Evolutionary conservation across 2,888 invertebrate genomes (phyloP).

Genomic region (Dioctria linearis): DNA sequence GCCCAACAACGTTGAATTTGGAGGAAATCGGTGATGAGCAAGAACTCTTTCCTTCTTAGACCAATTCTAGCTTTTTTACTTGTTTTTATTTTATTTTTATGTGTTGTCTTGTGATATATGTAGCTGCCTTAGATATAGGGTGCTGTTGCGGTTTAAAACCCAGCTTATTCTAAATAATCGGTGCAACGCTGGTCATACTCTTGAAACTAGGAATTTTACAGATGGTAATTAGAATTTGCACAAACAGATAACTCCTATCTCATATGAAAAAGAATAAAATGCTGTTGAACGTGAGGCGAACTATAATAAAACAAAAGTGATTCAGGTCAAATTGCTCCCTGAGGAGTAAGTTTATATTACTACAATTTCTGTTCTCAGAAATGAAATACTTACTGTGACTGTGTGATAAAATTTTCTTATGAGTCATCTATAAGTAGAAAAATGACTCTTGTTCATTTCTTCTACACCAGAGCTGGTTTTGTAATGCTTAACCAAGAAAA

Average conservation of each 20-base stretch:
- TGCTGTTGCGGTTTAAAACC: no score
- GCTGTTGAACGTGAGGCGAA: background rate
- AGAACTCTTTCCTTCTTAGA: no score
- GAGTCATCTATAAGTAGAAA: background rate
- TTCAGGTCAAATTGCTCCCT: slow-evolving; percentile 1
- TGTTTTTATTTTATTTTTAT: no score
- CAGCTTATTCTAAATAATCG: no score
- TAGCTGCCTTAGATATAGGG: no score
- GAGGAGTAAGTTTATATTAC: background rate
- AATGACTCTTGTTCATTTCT: background rate
- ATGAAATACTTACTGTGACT: background rate
- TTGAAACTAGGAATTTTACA: background rate
- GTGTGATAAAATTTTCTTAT: background rate
- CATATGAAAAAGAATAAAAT: background rate
- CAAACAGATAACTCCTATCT: background rate
- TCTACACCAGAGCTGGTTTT: no score
- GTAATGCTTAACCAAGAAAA: no score
- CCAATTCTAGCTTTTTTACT: background rate
- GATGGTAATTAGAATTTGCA: background rate
- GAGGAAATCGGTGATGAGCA: no score
- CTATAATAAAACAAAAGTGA: slow-evolving; percentile 1
- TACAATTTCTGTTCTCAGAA: background rate
- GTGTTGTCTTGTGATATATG: no score
- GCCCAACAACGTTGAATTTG: no score
- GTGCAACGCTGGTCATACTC: background rate